Evolutionary conservation across 2,113 vertebrate genomes (phyloP).

Genomic region (Cisticola juncidis): DNA sequence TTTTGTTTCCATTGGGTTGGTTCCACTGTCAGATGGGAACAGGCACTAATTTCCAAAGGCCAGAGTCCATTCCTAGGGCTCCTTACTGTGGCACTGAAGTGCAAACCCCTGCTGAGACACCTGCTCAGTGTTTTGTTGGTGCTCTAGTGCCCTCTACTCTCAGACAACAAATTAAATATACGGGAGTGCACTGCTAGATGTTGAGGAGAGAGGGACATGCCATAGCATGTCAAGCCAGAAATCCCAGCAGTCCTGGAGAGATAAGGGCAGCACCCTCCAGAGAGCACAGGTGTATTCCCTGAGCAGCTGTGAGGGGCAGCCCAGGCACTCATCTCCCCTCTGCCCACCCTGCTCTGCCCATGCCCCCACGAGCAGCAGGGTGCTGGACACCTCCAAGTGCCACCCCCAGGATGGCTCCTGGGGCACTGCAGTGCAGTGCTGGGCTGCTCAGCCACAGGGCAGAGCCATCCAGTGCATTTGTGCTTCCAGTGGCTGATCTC

Average conservation of each 20-base stretch:
- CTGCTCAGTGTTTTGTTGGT: neutral
- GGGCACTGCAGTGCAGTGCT: accelerated
- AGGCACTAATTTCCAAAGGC: neutral
- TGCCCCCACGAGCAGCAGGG: neutral
- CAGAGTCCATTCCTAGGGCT: neutral
- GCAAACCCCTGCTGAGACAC: neutral
- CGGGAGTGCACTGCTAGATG: neutral
- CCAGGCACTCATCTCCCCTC: neutral
- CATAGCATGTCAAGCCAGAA: neutral
- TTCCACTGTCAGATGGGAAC: neutral
- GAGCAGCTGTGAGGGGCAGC: neutral
- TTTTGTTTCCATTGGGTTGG: neutral
- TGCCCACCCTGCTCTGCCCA: neutral
- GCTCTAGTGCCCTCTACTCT: neutral
- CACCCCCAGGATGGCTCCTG: neutral
- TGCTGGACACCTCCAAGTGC: neutral
- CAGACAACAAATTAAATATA: neutral
- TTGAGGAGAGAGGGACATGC: neutral
- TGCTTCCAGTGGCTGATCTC: neutral
- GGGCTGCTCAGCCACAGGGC: neutral
- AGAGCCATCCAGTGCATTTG: neutral
- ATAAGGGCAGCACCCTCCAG: neutral
- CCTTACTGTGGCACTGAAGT: neutral
- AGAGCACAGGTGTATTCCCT: neutral
- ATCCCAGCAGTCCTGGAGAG: neutral